Evolutionary conservation across 2,797 vertebrate species (phyloP), one percentile per base, ranked within the genome.

Genomic region (Falco novaeseelandiae): DNA sequence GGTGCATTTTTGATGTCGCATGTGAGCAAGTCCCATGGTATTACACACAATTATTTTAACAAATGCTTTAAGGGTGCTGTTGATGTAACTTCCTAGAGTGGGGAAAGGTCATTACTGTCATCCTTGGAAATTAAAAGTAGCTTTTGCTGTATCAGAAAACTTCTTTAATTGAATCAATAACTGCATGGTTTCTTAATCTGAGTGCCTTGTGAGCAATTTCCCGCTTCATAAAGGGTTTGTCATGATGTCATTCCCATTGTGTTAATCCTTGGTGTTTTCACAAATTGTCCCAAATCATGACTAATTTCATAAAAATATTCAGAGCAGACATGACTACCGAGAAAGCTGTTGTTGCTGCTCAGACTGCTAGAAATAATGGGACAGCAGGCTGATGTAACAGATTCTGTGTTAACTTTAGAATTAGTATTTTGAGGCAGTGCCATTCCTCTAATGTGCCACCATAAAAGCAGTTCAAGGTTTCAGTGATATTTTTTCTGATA

Each of bases 401-500:
- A 12, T 61, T 44, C 36, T 59, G 21, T 27, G 27, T 54, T 62
- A 66, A 17, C 52, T 49, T 19, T 1, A 32, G 25, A 71, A 42
- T 48, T 3, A 40, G 81, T 8, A 1, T 80, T 87, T 40, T 1
- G 7, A n/a, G 71, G 61, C 36, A 32, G n/a, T 23, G 27, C n/a
- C 5, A 0, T 55, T 71, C 11, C 10, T 76, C 13, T 59, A 10
- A 0, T 0, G 1, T 42, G 19, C 14, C 29, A 27, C 70, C 18
- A 13, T 13, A 13, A 48, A 63, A 40, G 25, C 58, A n/a, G 10
- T 52, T 63, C 3, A 20, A 1, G 7, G 54, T 78, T 16, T 42
- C 2, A 0, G 18, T n/a, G 83, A 1, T 63, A 13, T 49, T 66
- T 72, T 72, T 27, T 29, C 18, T 0, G 0, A 1, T 51, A 16